Percentiles rank a stretch among this genome's conserved stretches.
These are phyloP conservation scores for Engystomops pustulosus DNA, from an alignment of 2,113 vertebrate genomes.

Conservation along the genomic window DNA sequence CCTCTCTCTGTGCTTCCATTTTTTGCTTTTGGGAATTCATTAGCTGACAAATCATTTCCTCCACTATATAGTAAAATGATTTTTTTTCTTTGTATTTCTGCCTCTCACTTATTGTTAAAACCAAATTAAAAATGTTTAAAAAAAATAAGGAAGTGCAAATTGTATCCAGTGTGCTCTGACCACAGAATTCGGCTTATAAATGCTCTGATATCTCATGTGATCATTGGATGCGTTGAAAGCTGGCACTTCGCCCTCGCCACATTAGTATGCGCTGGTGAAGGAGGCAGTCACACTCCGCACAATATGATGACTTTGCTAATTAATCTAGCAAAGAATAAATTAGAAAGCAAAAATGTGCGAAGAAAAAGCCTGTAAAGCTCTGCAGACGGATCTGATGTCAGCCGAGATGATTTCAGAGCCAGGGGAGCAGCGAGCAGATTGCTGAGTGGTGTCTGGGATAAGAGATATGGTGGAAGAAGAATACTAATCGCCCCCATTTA, in stretches of 20 bases:
- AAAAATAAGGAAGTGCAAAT: background rate
- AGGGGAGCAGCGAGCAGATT: background rate
- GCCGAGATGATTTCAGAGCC: background rate
- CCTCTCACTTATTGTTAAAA: too few relatives aligned
- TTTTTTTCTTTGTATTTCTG: too few relatives aligned
- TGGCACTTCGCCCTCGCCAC: background rate
- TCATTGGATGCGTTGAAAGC: background rate
- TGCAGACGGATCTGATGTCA: constrained; percentile 21
- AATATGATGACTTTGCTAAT: constrained; percentile 54
- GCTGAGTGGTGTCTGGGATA: constrained; percentile 19
- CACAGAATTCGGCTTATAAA: too few relatives aligned
- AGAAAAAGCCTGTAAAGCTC: background rate
- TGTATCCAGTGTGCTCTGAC: background rate
- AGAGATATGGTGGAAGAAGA: background rate
- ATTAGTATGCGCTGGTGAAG: constrained; percentile 35
- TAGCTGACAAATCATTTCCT: too few relatives aligned
- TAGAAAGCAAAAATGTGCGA: constrained; percentile 53
- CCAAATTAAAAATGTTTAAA: too few relatives aligned
- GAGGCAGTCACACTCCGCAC: constrained; percentile 46
- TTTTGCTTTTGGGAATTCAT: background rate
- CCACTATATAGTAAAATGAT: too few relatives aligned
- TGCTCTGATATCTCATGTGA: too few relatives aligned
- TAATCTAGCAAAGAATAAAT: constrained; percentile 49
- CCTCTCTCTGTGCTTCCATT: background rate
- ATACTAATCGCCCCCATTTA: constrained; percentile 37